These are phyloP conservation scores for Coenobita brevimanus DNA, from an alignment of 1,140 invertebrate genomes.

Conservation along the genomic window DNA sequence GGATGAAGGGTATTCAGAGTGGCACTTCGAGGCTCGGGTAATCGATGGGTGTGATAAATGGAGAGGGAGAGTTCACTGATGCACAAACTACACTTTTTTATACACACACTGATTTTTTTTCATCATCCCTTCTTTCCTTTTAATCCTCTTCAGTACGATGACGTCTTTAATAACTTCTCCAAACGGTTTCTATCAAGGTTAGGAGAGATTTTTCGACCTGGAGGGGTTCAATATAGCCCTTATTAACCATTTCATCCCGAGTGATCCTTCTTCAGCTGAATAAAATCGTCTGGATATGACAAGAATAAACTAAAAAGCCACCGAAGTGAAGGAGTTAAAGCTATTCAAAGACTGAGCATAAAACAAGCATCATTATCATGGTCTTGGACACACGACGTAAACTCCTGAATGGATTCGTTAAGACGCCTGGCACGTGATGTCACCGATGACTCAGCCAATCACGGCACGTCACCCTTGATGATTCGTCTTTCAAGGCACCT, in stretches of 20 bases:
- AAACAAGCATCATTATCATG: background rate
- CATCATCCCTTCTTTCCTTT: background rate
- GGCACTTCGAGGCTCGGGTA: slow-evolving; percentile 6
- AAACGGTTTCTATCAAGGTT: no score
- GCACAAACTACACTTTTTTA: background rate
- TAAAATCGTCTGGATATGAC: no score
- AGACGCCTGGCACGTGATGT: slow-evolving; percentile 26
- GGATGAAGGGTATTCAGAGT: slow-evolving; percentile 30
- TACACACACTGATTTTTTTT: background rate
- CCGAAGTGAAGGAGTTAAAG: no score
- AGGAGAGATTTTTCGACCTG: no score
- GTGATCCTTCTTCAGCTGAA: no score
- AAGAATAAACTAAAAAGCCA: no score
- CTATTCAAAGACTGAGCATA: no score
- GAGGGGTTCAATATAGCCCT: no score
- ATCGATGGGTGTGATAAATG: slow-evolving; percentile 21
- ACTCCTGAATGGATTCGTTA: slow-evolving; percentile 44
- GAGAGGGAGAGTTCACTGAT: background rate
- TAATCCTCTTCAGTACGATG: no score
- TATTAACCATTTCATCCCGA: no score
- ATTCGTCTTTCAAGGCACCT: slow-evolving; percentile 31
- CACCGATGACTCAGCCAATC: slow-evolving; percentile 51
- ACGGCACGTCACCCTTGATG: slow-evolving; percentile 13
- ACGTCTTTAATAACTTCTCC: no score
- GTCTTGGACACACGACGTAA: slow-evolving; percentile 6